Percentiles rank a stretch among this genome's conserved stretches.
Evolutionary conservation across 2,888 invertebrate species (phyloP).

Genomic region (Thecophora atra): DNA sequence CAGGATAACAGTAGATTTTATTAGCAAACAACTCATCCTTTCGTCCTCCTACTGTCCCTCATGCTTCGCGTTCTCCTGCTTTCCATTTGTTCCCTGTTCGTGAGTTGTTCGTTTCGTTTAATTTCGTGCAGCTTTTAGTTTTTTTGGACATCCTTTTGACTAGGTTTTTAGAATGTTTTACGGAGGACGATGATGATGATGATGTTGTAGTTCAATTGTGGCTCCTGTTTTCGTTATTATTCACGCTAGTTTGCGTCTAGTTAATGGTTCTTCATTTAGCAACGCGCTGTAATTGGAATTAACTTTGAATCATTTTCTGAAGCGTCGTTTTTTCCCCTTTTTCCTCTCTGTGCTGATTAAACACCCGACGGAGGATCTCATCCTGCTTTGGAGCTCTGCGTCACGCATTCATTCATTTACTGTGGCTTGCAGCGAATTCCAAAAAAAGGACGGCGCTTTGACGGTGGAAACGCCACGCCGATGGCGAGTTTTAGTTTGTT

Average conservation of each 20-base stretch:
- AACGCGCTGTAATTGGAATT: conserved; percentile 40
- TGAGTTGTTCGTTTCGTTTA: background rate
- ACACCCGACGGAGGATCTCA: too few relatives aligned
- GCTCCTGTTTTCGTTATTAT: conserved; percentile 12
- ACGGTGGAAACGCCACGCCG: background rate
- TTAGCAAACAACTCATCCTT: conserved; percentile 19
- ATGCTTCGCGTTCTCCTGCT: background rate
- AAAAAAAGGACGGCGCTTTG: background rate
- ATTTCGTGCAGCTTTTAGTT: background rate
- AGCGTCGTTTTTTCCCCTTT: background rate
- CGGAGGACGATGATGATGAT: background rate
- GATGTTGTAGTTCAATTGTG: conserved; percentile 15
- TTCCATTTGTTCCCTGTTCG: background rate
- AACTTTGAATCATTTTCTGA: conserved; percentile 30
- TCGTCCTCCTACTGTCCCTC: background rate
- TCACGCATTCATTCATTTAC: conserved; percentile 20
- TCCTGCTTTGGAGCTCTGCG: conserved; percentile 7
- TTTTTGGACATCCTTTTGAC: background rate
- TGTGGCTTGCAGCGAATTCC: background rate
- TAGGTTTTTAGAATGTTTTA: background rate
- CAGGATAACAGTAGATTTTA: conserved; percentile 30
- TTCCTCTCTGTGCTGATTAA: background rate
- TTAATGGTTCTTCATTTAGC: conserved; percentile 49
- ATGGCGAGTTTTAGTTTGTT: conserved; percentile 5
- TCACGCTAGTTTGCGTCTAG: conserved; percentile 34